Evolutionary conservation across 2,113 vertebrate species (phyloP), one percentile per base, ranked within the genome.

Genomic region (Mus spicilegus): DNA sequence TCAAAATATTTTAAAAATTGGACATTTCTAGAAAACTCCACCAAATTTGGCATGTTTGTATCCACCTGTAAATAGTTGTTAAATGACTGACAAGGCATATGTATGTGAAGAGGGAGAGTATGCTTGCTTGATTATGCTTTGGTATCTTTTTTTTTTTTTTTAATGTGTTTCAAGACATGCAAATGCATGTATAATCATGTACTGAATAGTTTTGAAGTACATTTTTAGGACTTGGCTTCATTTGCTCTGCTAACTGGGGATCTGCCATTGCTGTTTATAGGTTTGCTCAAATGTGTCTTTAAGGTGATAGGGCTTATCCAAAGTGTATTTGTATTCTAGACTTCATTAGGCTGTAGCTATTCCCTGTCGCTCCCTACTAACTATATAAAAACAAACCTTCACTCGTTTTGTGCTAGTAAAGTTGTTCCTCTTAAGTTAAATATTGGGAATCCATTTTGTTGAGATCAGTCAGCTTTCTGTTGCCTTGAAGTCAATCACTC

Each of bases 401-500:
- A 82, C 92, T 92, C 97, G 78, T 89, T 97, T 96, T 86, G 7
- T 93, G 69, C 30, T 87, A 69, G 14, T 92, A 75, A 91, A 72
- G 95, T 89, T 88, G 95, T 93, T 42, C 69, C 58, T 94, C 56
- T 87, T 93, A 94, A 92, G 75, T 97, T 91, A 92, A 95, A 95
- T 89, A 94, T 82, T 87, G 89, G 39, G 94, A 4, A 7, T 14
- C 95, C 96, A 87, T 95, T 98, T 96, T 90, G 46, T 97, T 97
- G 81, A 90, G 96, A 63, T 91, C 93, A 93, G 36, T 97, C 89
- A 96, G 67, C 97, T 98, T 98, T 88, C 96, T 93, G 90, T 82
- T 0, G 85, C 95, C 97, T 98, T 96, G 93, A 85, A 98, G 93
- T 96, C 96, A 97, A 90, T 96, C 96, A 97, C 61, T 97, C 92